Percentiles rank a stretch among this genome's conserved stretches.
Conservation (phyloP, 1,140 invertebrate species). For the Cardiocondyla obscurior region DNA sequence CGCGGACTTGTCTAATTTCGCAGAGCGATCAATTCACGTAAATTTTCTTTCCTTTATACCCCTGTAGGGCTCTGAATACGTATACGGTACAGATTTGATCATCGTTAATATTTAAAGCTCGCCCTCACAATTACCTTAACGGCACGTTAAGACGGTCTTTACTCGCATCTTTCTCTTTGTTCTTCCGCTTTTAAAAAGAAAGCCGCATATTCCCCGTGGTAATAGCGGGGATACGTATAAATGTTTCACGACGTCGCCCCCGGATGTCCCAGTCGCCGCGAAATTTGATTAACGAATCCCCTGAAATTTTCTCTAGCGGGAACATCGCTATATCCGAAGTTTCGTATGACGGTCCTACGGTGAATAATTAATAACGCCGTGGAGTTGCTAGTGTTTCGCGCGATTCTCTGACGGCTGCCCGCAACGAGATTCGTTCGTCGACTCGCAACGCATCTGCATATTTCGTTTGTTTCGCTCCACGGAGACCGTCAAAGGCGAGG, state of each 20-base stretch:
- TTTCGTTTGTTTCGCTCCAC: background rate
- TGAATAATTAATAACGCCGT: conserved; percentile 48
- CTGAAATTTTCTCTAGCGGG: conserved; percentile 46
- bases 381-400: conserved; percentile 37
- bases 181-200: background rate
- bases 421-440: conserved; percentile 44
- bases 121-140: conserved; percentile 25
- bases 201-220: conserved; percentile 2
- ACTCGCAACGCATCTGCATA: conserved; percentile 18
- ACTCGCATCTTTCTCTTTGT: background rate
- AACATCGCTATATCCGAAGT: conserved; percentile 42
- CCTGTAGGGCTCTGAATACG: too few species aligned
- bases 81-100: background rate
- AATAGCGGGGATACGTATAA: conserved; percentile 41
- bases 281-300: conserved; percentile 55
- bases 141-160: background rate
- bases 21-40: background rate
- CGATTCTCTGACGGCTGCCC: background rate
- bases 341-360: conserved; percentile 22
- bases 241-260: conserved; percentile 40
- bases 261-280: conserved; percentile 19
- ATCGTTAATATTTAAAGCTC: conserved; percentile 29
- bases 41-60: background rate
- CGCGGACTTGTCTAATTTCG: conserved; percentile 3
- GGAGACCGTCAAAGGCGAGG: background rate